Percentiles rank a stretch among this genome's conserved stretches.
Evolutionary conservation across 2,888 invertebrate genomes (phyloP).

Genomic region (Pheosia gnoma): DNA sequence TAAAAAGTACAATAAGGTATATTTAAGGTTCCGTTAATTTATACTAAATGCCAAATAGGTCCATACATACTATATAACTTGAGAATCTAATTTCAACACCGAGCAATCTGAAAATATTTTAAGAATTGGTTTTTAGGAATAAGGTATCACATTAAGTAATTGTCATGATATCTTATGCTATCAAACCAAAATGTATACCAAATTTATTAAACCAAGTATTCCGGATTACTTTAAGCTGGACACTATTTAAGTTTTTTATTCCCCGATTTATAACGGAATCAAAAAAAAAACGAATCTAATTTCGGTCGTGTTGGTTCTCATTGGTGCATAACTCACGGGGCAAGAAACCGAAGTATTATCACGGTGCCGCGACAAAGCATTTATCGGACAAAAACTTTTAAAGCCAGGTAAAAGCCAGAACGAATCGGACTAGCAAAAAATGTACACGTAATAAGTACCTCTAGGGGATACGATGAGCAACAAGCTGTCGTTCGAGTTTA

Average conservation of each 20-base stretch:
- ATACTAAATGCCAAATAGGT: too few relatives aligned
- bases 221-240: slow-evolving; percentile 7
- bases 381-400: slow-evolving; percentile 22
- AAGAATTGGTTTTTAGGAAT: too few relatives aligned
- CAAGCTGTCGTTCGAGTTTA: slow-evolving; percentile 1
- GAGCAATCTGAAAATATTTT: too few relatives aligned
- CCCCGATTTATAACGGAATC: slow-evolving; percentile 7
- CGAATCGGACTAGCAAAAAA: slow-evolving; percentile 30
- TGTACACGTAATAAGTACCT: slow-evolving; percentile 13
- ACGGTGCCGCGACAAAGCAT: slow-evolving; percentile 21
- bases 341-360: slow-evolving; percentile 30
- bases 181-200: neutral
- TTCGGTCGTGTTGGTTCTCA: slow-evolving; percentile 2
- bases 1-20: too few relatives aligned
- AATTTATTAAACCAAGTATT: neutral
- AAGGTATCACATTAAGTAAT: too few relatives aligned
- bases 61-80: too few relatives aligned
- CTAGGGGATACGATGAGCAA: slow-evolving; percentile 15
- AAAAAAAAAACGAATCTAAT: slow-evolving; percentile 5
- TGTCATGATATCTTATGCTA: neutral
- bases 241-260: slow-evolving; percentile 2
- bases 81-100: too few relatives aligned
- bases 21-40: too few relatives aligned
- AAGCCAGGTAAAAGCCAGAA: slow-evolving; percentile 27
- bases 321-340: slow-evolving; percentile 7